Base-by-base conservation (phyloP, 1,140 invertebrate genomes). In the Scaptodrosophila lebanonensis region DNA sequence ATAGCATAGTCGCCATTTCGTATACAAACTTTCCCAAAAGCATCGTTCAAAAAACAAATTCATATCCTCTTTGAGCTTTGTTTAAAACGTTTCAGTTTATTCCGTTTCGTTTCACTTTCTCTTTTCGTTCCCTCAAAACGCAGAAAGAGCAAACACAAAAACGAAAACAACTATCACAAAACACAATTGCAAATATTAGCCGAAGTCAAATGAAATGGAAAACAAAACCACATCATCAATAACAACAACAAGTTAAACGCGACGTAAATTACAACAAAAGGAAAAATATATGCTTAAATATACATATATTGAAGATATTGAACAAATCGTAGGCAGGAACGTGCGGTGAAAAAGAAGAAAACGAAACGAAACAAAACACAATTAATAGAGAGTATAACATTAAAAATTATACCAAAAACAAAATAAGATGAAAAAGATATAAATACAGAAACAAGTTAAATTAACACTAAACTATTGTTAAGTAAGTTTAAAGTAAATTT, bases 311-410 rank as follows among this genome's bases (percentile, higher is more conserved):
- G 75, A 83, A 79, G 56, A 69, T 52, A 85, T 76, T 79, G 83
- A 85, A 85, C 76, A 85, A 85, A 85, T 85, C 83, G 79, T 86
- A 86, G 84, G 84, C 84, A 86, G 84, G 84, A 86, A 84, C 84
- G 84, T 86, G 84, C 84, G 84, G 84, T 86, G 84, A 83, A 83
- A 83, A 68, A 63, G 50, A 48, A 63, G 65, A 45, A 49, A 64
- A 66, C 20, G 50, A 63, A 66, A 49, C 3, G 15, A n/a, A 15
- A 45, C 9, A 30, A 30, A 49, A 40, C 11, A 22, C 29, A 42
- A 49, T 18, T n/a, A 43, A 18, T 43, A 43, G 20, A 12, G 20
- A 13, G 9, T 36, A 13, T n/a, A 5, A 36, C 13, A 36, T 36
- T 36, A 5, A 36, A 36, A 9, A 29, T 29, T 29, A 5, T 29